Evolutionary conservation across 2,888 invertebrate species (phyloP).

Genomic region (Trichopoda pennipes): DNA sequence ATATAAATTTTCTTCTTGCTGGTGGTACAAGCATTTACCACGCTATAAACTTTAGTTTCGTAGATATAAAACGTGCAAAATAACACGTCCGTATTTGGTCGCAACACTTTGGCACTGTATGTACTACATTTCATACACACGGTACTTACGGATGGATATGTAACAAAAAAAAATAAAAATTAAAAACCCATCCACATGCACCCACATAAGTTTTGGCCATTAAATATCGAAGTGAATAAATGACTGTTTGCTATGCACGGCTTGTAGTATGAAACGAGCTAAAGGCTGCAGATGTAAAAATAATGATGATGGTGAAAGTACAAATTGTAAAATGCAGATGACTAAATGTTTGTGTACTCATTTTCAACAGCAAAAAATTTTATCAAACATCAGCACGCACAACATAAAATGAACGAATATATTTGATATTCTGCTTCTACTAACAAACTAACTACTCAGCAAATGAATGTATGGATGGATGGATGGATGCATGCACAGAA

Average conservation of each 20-base stretch:
- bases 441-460: constrained; percentile 4
- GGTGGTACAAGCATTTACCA: constrained; percentile 22
- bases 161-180: not conserved
- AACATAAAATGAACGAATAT: constrained; percentile 2
- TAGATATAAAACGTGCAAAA: constrained; percentile 48
- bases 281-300: not conserved
- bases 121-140: not conserved
- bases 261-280: not conserved
- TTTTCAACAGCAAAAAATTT: constrained; percentile 18
- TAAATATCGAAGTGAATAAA: constrained; percentile 49
- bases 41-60: constrained; percentile 26
- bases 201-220: constrained; percentile 35
- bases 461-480: not conserved
- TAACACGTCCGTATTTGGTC: constrained; percentile 53
- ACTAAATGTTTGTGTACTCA: constrained; percentile 49
- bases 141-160: not conserved
- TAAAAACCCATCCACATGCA: not conserved
- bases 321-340: constrained; percentile 53
- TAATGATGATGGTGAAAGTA: constrained; percentile 18
- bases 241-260: constrained; percentile 23
- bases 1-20: constrained; percentile 11
- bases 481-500: not conserved
- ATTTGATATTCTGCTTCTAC: not conserved
- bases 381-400: constrained; percentile 46
- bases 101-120: constrained; percentile 29